Evolutionary conservation across 2,888 invertebrate genomes (phyloP).

Genomic region (Phaedon cochleariae): DNA sequence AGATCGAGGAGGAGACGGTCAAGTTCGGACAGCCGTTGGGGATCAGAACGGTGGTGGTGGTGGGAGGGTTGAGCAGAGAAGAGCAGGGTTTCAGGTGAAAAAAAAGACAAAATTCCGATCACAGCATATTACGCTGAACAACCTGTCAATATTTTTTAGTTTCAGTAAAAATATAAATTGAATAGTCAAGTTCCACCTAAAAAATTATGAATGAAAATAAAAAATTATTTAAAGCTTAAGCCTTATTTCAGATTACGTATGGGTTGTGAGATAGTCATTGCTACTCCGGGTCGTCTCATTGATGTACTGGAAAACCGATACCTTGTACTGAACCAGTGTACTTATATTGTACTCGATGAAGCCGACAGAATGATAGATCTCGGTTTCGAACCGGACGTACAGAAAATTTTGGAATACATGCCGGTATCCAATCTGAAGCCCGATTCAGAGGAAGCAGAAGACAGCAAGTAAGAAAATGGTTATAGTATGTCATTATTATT

Average conservation of each 20-base stretch:
- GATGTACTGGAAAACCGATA: constrained; percentile 97
- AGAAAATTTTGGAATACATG: constrained; percentile 97
- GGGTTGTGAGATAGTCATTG: constrained; percentile 99
- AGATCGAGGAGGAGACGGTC: constrained; percentile 98
- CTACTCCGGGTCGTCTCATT: constrained; percentile 98
- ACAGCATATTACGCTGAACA: too few relatives aligned
- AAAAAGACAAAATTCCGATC: too few relatives aligned
- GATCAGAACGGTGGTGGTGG: constrained; percentile 95
- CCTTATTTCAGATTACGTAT: constrained; percentile 74
- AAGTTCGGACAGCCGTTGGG: constrained; percentile 94
- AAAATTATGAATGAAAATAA: too few relatives aligned
- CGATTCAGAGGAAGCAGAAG: constrained; percentile 97
- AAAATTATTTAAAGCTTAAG: too few relatives aligned
- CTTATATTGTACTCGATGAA: constrained; percentile 95
- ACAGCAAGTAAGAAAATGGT: constrained; percentile 59
- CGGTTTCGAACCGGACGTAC: constrained; percentile 99
- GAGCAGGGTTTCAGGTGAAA: constrained; percentile 87
- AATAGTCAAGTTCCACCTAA: too few relatives aligned
- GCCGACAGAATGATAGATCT: constrained; percentile 99
- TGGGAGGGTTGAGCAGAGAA: constrained; percentile 96
- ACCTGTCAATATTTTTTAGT: too few relatives aligned
- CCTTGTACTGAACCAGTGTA: constrained; percentile 95
- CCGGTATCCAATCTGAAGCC: constrained; percentile 98
- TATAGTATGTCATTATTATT: too few relatives aligned
- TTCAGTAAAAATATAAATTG: too few relatives aligned